These are phyloP conservation scores for Mormoops blainvillei DNA, from an alignment of 2,113 vertebrate genomes.

Conservation along the genomic window DNA sequence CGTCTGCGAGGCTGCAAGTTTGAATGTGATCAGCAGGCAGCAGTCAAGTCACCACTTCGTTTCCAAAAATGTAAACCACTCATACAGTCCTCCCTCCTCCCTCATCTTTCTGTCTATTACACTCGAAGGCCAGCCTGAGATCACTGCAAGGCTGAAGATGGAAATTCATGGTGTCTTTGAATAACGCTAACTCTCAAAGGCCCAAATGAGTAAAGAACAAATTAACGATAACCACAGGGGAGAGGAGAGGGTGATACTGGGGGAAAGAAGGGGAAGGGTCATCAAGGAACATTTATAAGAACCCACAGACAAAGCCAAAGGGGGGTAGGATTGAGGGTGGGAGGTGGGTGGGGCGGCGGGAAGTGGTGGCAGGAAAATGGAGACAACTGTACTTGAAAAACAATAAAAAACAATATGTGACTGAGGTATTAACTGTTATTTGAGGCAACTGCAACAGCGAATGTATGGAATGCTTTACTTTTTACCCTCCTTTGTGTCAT, in stretches of 20 bases:
- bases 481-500: not conserved
- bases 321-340: no score
- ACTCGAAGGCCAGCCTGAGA: not conserved
- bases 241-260: no score
- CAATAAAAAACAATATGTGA: no score
- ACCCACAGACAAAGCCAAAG: no score
- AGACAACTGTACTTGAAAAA: no score
- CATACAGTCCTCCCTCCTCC: not conserved
- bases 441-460: not conserved
- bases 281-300: no score
- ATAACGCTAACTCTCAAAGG: not conserved
- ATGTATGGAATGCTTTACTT: not conserved
- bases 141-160: not conserved
- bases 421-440: no score
- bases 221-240: no score
- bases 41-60: not conserved
- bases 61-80: not conserved
- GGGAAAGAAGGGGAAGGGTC: no score
- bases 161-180: not conserved
- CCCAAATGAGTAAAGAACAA: not conserved
- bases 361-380: no score
- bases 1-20: not conserved
- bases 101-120: not conserved
- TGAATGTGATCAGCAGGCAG: not conserved
- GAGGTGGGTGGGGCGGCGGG: no score